Evolutionary conservation across 2,113 vertebrate species (phyloP), one percentile per base, ranked within the genome.

Genomic region (Pithys albifrons): DNA sequence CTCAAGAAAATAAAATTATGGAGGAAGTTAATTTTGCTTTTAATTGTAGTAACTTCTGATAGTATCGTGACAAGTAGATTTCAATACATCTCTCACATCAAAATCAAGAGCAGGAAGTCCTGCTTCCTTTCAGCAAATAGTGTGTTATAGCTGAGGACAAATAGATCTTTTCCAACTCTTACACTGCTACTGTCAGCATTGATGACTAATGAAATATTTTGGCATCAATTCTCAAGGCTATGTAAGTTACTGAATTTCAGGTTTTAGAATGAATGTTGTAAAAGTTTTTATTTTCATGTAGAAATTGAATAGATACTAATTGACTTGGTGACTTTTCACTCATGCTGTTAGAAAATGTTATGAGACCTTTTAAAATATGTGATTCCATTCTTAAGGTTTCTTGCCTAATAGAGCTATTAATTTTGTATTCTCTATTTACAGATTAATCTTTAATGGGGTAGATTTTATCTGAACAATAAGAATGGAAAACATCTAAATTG

Each of bases 51-150:
- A 76, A 35, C 4, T 77, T 91, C 20, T 89, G 48, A 72, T 49
- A 35, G 24, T 57, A 39, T 91, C 25, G 77, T 83, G 80, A 91
- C 33, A 87, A 77, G 25, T 45, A 85, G 83, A 73, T 67, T 27
- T 80, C 69, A 85, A 85, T 49, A 45, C 74, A 82, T 64, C 39
- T 85, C 35, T 70, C 1, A 1, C 65, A 48, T 82, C 80, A 77
- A 92, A 91, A 57, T 92, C 10, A 58, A 90, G 85, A 91, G 41
- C 64, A 78, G 41, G 64, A 92, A 39, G 18, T 85, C 59, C 58
- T 89, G 8, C 62, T 91, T 95, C 70, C 81, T 97, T 97, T 87
- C 78, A 89, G 88, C 37, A 70, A 93, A 23, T 29, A 76, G 46
- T 27, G 14, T 77, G 25, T 80, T 64, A 23, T 58, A 86, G 75